Conservation (phyloP, 92 coral and sea anemone genomes). For the Phenganax marumi region DNA sequence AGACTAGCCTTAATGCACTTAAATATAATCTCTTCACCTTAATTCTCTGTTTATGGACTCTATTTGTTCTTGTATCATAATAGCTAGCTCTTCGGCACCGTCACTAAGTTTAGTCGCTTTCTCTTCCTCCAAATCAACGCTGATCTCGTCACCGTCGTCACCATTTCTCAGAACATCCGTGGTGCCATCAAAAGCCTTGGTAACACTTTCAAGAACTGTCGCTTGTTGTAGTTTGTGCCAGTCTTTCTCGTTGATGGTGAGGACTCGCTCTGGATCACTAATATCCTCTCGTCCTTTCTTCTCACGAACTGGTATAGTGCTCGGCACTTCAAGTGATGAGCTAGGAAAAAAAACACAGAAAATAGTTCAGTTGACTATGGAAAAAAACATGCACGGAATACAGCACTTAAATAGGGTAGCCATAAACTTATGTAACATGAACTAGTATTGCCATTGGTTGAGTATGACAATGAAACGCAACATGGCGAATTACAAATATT, state of each 20-base stretch:
- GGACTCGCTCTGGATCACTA: constrained; percentile 83
- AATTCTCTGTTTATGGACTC: constrained; percentile 88
- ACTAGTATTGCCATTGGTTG: too few relatives aligned
- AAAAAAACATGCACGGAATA: too few relatives aligned
- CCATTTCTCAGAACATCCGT: constrained; percentile 60
- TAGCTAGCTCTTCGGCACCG: constrained; percentile 84
- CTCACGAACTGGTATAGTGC: constrained; percentile 63
- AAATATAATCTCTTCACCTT: constrained; percentile 38
- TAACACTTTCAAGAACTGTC: constrained; percentile 78
- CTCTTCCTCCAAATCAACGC: constrained; percentile 46
- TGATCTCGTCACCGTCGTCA: constrained; percentile 64
- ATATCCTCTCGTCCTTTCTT: constrained; percentile 84
- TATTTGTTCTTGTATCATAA: constrained; percentile 91
- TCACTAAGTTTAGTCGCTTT: constrained; percentile 68
- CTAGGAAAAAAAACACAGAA: not conserved
- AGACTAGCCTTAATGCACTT: not conserved
- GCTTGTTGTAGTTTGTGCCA: constrained; percentile 98
- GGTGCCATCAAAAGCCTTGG: constrained; percentile 81
- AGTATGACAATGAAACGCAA: too few relatives aligned
- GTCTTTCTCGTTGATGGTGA: constrained; percentile 93
- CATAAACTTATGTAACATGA: too few relatives aligned
- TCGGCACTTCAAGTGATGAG: constrained; percentile 8
- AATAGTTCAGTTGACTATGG: not conserved
- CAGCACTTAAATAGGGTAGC: too few relatives aligned
- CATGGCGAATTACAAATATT: too few relatives aligned